Evolutionary conservation across 2,113 vertebrate species (phyloP).

Genomic region (Onychorhynchus coronatus): DNA sequence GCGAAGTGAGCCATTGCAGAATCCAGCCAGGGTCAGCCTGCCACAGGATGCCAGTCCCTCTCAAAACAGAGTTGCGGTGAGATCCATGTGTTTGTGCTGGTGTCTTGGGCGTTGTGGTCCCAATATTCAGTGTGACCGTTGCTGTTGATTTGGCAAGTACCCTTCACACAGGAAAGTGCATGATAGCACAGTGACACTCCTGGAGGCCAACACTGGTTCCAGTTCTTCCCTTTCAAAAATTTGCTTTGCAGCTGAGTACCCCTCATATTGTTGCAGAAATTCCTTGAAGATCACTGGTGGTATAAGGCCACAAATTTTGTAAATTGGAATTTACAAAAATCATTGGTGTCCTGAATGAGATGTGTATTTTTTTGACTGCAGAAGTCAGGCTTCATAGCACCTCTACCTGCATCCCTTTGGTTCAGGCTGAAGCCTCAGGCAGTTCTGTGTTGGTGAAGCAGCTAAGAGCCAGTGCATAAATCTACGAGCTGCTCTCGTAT

Average conservation of each 20-base stretch:
- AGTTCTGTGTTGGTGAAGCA: not conserved
- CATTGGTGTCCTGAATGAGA: not conserved
- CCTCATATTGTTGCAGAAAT: not conserved
- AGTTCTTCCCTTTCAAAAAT: not conserved
- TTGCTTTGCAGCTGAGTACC: not conserved
- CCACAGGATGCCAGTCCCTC: too few relatives aligned
- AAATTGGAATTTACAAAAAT: not conserved
- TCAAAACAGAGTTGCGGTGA: not conserved
- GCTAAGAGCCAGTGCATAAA: not conserved
- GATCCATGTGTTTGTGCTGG: not conserved
- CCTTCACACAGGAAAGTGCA: not conserved
- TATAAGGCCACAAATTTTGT: not conserved
- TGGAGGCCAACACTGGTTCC: not conserved
- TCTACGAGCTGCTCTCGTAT: not conserved
- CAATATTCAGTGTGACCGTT: accelerated
- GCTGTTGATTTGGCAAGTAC: not conserved
- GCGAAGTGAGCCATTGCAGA: not conserved
- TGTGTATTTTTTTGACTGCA: accelerated
- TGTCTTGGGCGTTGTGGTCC: not conserved
- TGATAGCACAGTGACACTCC: not conserved
- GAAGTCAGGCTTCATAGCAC: not conserved
- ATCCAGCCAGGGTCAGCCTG: not conserved
- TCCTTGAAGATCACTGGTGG: not conserved
- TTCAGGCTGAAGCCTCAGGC: not conserved
- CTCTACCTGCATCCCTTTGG: not conserved